Conservation (phyloP, 2,113 vertebrate genomes). For the Xenus cinereus region DNA sequence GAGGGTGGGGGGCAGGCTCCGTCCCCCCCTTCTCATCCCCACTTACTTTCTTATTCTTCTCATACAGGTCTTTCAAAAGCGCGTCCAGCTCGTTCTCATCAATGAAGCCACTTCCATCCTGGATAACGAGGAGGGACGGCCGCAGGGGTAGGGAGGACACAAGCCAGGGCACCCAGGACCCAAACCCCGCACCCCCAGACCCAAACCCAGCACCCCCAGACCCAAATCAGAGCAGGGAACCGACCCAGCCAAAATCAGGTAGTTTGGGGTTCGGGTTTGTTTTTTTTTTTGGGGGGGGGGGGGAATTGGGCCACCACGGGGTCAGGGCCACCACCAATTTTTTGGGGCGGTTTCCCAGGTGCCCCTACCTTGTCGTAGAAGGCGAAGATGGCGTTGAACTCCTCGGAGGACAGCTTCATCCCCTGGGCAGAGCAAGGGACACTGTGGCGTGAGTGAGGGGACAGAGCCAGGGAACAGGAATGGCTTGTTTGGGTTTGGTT, state of each 20-base stretch:
- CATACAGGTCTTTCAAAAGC: constrained; percentile 92
- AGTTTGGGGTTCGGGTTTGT: not conserved
- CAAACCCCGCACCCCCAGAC: not conserved
- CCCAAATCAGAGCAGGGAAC: not conserved
- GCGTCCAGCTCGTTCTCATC: constrained; percentile 94
- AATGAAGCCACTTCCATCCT: constrained; percentile 97
- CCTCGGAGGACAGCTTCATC: constrained; percentile 87
- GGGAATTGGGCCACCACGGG: too few species aligned
- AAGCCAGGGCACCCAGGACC: not conserved
- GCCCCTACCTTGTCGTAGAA: constrained; percentile 90
- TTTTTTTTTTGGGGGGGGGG: not conserved
- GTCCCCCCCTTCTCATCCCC: not conserved
- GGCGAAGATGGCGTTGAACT: constrained; percentile 91
- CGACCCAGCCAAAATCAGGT: not conserved
- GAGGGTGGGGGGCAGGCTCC: not conserved
- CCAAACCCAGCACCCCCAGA: not conserved
- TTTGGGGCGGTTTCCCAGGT: fast-evolving
- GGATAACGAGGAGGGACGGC: not conserved
- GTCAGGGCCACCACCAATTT: too few species aligned
- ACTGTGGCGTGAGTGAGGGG: not conserved
- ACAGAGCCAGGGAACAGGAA: not conserved
- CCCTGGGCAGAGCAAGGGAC: constrained; percentile 72
- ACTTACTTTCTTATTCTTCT: constrained; percentile 92
- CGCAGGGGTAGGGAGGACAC: not conserved
- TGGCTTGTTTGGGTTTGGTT: not conserved